A percentile compares a stretch with the other conserved stretches of the same genome.
Evolutionary conservation across 2,113 vertebrate genomes (phyloP).

Genomic region (Buteo buteo): DNA sequence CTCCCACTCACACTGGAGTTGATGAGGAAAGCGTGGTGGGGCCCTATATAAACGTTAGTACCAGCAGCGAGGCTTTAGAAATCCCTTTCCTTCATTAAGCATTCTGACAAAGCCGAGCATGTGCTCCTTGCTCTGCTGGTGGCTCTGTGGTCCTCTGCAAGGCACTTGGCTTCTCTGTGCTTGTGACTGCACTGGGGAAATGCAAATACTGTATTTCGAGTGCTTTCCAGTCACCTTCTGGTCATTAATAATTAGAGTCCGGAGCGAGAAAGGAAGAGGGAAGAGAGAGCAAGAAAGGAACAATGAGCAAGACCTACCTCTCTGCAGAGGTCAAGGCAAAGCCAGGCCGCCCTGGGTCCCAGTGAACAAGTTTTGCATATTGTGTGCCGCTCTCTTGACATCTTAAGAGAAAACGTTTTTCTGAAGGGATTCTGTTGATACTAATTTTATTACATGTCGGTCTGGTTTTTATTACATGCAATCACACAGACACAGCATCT

Average conservation of each 20-base stretch:
- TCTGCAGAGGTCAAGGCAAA: not conserved
- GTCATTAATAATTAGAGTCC: not conserved
- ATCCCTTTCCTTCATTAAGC: not conserved
- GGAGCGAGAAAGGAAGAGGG: not conserved
- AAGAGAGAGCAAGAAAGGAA: not conserved
- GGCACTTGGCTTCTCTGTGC: not conserved
- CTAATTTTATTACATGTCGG: not conserved
- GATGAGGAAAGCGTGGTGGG: not conserved
- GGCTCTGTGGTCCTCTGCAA: not conserved
- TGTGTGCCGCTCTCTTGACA: not conserved
- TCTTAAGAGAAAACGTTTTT: not conserved
- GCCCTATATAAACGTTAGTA: rapidly evolving
- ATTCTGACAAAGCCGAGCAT: not conserved
- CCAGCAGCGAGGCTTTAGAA: not conserved
- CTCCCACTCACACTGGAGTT: not conserved
- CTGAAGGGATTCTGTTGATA: not conserved
- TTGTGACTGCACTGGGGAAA: not conserved
- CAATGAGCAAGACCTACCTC: not conserved
- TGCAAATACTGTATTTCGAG: not conserved
- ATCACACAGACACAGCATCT: not conserved
- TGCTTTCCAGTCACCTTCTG: not conserved
- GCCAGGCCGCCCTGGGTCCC: not conserved
- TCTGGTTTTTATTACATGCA: not conserved
- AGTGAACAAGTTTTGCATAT: not conserved
- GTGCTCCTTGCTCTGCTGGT: not conserved